These are phyloP conservation scores for Brenthis hecate DNA, from an alignment of 2,888 invertebrate species.

Conservation along the genomic window DNA sequence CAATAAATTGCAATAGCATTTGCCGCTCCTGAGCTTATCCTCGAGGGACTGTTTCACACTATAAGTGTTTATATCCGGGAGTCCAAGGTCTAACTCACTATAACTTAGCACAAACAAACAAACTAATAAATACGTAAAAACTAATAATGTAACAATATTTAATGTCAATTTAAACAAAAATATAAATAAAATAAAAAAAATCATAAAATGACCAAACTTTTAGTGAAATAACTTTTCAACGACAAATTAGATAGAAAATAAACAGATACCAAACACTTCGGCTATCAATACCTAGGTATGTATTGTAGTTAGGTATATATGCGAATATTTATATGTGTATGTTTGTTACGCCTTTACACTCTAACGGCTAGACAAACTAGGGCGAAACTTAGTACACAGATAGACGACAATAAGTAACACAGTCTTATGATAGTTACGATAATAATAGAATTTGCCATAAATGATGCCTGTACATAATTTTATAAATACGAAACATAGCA, in stretches of 20 bases:
- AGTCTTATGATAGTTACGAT: too few species aligned
- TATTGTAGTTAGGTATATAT: too few species aligned
- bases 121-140: background rate
- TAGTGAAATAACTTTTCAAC: background rate
- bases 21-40: slow-evolving; percentile 26
- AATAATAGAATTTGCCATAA: too few species aligned
- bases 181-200: slow-evolving; percentile 1
- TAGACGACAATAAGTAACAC: too few species aligned
- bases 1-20: slow-evolving; percentile 37
- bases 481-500: too few species aligned
- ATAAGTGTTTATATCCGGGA: slow-evolving; percentile 13
- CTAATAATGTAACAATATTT: background rate
- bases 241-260: slow-evolving; percentile 1
- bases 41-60: slow-evolving; percentile 22
- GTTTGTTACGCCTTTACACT: too few species aligned
- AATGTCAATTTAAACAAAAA: background rate
- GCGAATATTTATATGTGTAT: too few species aligned
- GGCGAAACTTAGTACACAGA: too few species aligned
- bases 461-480: too few species aligned
- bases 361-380: too few species aligned
- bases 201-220: slow-evolving; percentile 3
- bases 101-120: background rate
- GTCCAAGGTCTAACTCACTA: slow-evolving; percentile 8
- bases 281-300: too few species aligned
- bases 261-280: background rate